These are phyloP conservation scores for Amphibalanus amphitrite DNA, from an alignment of 1,140 invertebrate genomes.

Conservation along the genomic window DNA sequence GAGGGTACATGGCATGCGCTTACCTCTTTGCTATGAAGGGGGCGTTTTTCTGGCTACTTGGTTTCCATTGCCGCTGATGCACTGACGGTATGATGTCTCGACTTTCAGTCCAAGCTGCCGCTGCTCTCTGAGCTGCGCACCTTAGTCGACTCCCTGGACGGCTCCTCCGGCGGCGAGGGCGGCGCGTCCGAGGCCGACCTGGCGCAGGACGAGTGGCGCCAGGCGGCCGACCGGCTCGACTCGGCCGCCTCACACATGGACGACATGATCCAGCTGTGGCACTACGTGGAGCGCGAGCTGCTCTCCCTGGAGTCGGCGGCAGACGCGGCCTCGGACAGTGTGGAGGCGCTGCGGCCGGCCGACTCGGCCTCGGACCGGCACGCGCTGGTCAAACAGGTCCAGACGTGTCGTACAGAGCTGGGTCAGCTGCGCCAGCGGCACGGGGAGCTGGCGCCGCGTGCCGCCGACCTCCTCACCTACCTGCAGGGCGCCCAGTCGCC, in stretches of 20 bases:
- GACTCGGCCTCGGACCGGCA: background rate
- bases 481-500: conserved; percentile 54
- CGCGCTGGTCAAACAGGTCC: background rate
- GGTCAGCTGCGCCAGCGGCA: background rate
- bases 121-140: background rate
- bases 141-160: background rate
- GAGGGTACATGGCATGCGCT: too few species aligned
- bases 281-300: conserved; percentile 21
- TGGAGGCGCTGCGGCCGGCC: conserved; percentile 58
- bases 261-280: conserved; percentile 40
- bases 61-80: too few species aligned
- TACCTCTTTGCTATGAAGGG: too few species aligned
- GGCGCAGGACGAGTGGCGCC: background rate
- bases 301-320: conserved; percentile 38
- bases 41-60: too few species aligned
- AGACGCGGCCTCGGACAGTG: conserved; percentile 50
- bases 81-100: too few species aligned
- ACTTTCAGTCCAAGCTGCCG: too few species aligned
- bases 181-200: background rate
- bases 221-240: conserved; percentile 6
- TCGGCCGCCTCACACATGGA: conserved; percentile 6
- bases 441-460: conserved; percentile 50
- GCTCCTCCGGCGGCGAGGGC: too few species aligned
- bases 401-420: background rate
- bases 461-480: conserved; percentile 62